A percentile compares a stretch with the other conserved stretches of the same genome.
Conservation (phyloP, 2,113 vertebrate genomes). For the Oriolus oriolus region DNA sequence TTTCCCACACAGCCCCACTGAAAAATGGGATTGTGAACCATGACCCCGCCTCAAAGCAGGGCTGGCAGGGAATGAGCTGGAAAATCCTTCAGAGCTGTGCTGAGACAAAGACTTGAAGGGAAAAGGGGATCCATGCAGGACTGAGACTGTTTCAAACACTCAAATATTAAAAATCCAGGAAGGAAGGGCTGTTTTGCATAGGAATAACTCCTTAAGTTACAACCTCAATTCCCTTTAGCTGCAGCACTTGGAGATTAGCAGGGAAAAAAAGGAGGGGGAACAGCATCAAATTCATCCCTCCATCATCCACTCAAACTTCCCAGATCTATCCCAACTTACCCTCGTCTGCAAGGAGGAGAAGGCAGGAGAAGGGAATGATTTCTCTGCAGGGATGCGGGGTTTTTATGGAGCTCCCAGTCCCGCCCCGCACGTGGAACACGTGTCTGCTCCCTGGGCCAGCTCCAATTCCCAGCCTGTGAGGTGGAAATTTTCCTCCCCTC, state of each 20-base stretch:
- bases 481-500: background rate
- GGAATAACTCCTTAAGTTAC: background rate
- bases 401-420: slow-evolving; percentile 23
- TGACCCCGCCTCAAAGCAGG: background rate
- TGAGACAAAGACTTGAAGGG: background rate
- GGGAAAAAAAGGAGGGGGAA: accelerated
- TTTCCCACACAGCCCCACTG: background rate
- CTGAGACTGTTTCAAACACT: background rate
- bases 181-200: background rate
- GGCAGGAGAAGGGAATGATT: background rate
- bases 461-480: background rate
- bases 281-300: background rate
- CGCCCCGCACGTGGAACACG: background rate
- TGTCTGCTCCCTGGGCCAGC: background rate
- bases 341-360: background rate
- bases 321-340: background rate
- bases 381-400: accelerated
- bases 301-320: no score
- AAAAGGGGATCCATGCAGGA: accelerated
- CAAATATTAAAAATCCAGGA: background rate
- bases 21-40: accelerated
- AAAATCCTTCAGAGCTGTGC: background rate
- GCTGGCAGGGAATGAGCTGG: background rate
- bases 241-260: background rate
- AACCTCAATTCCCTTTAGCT: background rate